phyloP scores from a whole-genome alignment of 2,113 vertebrate genomes.

The Melanerpes formicivorus region DNA sequence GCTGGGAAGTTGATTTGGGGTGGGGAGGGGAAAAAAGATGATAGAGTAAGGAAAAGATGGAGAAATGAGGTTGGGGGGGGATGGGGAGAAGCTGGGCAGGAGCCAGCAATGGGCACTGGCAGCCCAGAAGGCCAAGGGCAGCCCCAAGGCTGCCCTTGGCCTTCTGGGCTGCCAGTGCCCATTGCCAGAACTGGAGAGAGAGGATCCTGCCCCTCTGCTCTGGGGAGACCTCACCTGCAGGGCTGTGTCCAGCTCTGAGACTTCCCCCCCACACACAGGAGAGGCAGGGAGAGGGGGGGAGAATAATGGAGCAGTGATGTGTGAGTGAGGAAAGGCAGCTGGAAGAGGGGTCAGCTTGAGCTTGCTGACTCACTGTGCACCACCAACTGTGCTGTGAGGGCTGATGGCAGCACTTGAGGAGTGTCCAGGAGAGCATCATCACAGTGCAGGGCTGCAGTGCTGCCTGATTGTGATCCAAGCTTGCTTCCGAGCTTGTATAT shows the following conservation, averaged over 20 bases:
- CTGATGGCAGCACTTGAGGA: fast-evolving
- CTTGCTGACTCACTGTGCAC: background rate
- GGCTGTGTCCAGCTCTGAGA: no score
- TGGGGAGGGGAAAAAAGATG: background rate
- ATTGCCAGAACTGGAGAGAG: no score
- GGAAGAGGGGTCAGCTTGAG: background rate
- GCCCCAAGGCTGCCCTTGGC: no score
- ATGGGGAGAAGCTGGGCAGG: no score
- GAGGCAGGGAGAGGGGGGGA: background rate
- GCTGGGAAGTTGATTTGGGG: slow-evolving; percentile 17
- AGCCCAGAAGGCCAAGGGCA: no score
- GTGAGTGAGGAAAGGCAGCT: background rate
- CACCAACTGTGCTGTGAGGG: fast-evolving
- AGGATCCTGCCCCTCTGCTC: no score
- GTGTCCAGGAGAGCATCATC: background rate
- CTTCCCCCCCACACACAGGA: no score
- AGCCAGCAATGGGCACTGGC: no score
- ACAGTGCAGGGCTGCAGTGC: background rate
- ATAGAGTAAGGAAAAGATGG: slow-evolving; percentile 26
- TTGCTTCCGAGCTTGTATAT: slow-evolving; percentile 43
- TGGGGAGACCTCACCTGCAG: no score
- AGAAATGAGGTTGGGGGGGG: background rate
- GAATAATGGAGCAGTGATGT: no score
- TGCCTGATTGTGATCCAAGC: background rate
- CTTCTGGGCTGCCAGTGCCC: no score